Conservation (phyloP, 1,140 invertebrate species). For the Galleria mellonella region DNA sequence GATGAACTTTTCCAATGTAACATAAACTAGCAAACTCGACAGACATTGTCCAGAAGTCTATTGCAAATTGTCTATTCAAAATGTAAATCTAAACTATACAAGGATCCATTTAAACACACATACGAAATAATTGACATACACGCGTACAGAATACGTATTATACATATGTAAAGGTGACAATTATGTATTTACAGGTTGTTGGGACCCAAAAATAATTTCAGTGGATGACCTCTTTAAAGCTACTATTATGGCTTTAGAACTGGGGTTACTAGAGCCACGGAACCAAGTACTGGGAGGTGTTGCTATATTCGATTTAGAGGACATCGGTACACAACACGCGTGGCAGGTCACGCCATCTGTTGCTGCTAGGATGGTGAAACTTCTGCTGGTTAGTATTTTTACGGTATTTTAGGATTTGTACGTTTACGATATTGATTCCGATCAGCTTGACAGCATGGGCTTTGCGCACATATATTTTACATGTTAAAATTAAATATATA, state of each 20-base stretch:
- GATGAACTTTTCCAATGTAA: too few species aligned
- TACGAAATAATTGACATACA: too few species aligned
- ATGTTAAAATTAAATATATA: too few species aligned
- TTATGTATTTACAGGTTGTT: constrained; percentile 75
- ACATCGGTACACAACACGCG: constrained; percentile 81
- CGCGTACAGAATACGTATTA: background rate
- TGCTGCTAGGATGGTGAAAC: constrained; percentile 78
- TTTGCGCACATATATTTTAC: too few species aligned
- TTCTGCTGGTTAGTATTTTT: constrained; percentile 77
- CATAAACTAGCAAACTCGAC: too few species aligned
- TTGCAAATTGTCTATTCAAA: too few species aligned
- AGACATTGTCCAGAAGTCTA: too few species aligned
- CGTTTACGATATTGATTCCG: too few species aligned
- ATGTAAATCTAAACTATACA: too few species aligned
- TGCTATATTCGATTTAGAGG: constrained; percentile 83
- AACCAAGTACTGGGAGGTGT: constrained; percentile 85
- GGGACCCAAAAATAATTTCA: constrained; percentile 80
- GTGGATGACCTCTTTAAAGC: constrained; percentile 84
- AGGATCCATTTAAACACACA: too few species aligned
- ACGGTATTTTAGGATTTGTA: background rate
- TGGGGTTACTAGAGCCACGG: constrained; percentile 82
- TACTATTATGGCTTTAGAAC: constrained; percentile 81
- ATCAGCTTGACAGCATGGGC: too few species aligned
- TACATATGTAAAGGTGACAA: background rate
- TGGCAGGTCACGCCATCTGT: constrained; percentile 83